Conservation (phyloP, 2,888 invertebrate genomes). For the Bombylius major region DNA sequence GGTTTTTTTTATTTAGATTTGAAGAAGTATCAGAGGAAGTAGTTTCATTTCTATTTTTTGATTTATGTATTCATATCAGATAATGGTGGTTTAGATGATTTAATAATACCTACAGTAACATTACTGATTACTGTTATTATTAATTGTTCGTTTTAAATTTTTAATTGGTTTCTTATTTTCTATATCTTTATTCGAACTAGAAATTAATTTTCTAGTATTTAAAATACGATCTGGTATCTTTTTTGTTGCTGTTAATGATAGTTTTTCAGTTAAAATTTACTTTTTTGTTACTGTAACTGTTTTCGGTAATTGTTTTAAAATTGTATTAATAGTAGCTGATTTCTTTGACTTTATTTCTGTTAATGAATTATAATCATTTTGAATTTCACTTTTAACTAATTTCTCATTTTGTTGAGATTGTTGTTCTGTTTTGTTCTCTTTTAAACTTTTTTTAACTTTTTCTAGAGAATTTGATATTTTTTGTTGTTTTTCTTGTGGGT, state of each 20-base stretch:
- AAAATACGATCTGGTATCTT: not conserved
- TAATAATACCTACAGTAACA: too few relatives aligned
- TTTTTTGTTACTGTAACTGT: constrained; percentile 11
- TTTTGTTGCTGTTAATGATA: not conserved
- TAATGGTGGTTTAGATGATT: not conserved
- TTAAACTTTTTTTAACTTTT: not conserved
- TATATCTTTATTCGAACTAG: not conserved
- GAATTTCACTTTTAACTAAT: too few relatives aligned
- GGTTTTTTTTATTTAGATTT: constrained; percentile 10
- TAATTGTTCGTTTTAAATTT: not conserved
- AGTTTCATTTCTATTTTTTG: not conserved
- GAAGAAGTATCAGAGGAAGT: not conserved
- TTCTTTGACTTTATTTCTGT: not conserved
- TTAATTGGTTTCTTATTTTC: not conserved
- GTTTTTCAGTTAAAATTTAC: not conserved
- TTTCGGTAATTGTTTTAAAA: constrained; percentile 7
- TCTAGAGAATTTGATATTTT: constrained; percentile 23
- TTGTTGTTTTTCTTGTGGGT: constrained; percentile 34
- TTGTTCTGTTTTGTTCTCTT: not conserved
- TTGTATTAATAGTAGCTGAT: not conserved
- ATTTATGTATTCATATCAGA: not conserved
- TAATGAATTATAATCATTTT: not conserved
- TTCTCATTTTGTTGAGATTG: too few relatives aligned
- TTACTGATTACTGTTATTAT: not conserved
- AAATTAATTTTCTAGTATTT: not conserved